A percentile compares a stretch with the other conserved stretches of the same genome.
Evolutionary conservation across 2,113 vertebrate genomes (phyloP).

Genomic region (Stigmatopora nigra): DNA sequence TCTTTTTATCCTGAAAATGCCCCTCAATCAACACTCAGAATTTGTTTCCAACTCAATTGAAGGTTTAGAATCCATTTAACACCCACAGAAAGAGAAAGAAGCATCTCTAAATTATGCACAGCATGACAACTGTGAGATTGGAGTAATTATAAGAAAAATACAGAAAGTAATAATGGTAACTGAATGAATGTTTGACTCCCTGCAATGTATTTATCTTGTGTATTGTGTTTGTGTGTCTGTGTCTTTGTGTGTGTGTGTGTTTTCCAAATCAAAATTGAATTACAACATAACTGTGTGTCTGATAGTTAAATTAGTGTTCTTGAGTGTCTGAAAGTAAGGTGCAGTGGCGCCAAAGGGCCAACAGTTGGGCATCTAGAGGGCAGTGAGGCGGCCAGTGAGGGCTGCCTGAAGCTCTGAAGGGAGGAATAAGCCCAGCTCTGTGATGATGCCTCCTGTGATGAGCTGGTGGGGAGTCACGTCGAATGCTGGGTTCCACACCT

Average conservation of each 20-base stretch:
- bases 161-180: slow-evolving; percentile 12
- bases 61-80: slow-evolving; percentile 31
- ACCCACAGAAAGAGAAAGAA: slow-evolving; percentile 21
- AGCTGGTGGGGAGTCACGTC: slow-evolving; percentile 85
- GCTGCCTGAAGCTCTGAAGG: slow-evolving; percentile 78
- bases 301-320: slow-evolving; percentile 33
- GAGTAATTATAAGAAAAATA: slow-evolving; percentile 4
- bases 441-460: slow-evolving; percentile 88
- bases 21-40: slow-evolving; percentile 9
- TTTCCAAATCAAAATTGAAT: slow-evolving; percentile 20
- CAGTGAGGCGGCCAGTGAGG: slow-evolving; percentile 75
- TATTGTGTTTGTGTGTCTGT: slow-evolving; percentile 12
- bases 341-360: slow-evolving; percentile 50
- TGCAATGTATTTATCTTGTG: slow-evolving; percentile 12
- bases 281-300: slow-evolving; percentile 24
- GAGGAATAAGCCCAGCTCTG: slow-evolving; percentile 81
- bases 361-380: slow-evolving; percentile 61
- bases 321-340: slow-evolving; percentile 34
- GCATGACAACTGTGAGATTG: slow-evolving; percentile 7
- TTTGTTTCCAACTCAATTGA: slow-evolving; percentile 39
- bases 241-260: slow-evolving; percentile 24
- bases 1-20: slow-evolving; percentile 17
- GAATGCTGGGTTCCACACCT: slow-evolving; percentile 89
- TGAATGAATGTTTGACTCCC: slow-evolving; percentile 36
- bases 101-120: slow-evolving; percentile 7